Conservation (phyloP, 2,888 invertebrate species). For the Empis livida region DNA sequence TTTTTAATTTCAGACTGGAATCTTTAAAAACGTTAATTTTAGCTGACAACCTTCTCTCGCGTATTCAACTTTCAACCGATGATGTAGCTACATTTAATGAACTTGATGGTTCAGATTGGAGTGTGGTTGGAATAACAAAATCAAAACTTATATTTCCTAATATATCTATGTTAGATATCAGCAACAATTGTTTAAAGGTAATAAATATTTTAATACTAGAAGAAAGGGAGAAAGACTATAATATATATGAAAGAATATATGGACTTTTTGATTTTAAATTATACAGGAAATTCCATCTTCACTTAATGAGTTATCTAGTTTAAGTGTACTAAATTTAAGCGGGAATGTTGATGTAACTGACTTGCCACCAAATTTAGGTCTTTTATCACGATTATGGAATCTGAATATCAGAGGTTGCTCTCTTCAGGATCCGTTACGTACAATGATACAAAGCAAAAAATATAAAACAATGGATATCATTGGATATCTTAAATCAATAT, state of each 20-base stretch:
- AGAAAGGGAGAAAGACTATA: no score
- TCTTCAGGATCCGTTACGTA: conserved; percentile 73
- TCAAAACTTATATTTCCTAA: conserved; percentile 77
- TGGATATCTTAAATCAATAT: conserved; percentile 72
- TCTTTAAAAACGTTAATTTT: conserved; percentile 44
- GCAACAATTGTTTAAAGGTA: conserved; percentile 62
- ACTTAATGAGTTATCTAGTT: conserved; percentile 69
- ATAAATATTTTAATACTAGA: not conserved
- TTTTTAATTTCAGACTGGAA: conserved; percentile 19
- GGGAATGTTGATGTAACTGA: conserved; percentile 58
- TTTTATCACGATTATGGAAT: conserved; percentile 91
- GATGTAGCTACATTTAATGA: conserved; percentile 56
- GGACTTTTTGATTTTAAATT: not conserved
- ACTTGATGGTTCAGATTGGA: conserved; percentile 51
- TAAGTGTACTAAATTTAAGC: conserved; percentile 90
- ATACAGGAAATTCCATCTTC: conserved; percentile 60
- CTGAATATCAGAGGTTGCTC: conserved; percentile 82
- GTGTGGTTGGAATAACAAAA: conserved; percentile 41
- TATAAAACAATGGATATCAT: conserved; percentile 93
- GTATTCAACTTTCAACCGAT: conserved; percentile 69
- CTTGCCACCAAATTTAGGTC: conserved; percentile 89
- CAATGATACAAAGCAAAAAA: conserved; percentile 84
- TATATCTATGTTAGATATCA: conserved; percentile 88
- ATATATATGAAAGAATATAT: no score
- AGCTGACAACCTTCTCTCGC: conserved; percentile 70